These are phyloP conservation scores for Orbicella faveolata DNA, from an alignment of 64 coral and sea anemone species.

Conservation along the genomic window DNA sequence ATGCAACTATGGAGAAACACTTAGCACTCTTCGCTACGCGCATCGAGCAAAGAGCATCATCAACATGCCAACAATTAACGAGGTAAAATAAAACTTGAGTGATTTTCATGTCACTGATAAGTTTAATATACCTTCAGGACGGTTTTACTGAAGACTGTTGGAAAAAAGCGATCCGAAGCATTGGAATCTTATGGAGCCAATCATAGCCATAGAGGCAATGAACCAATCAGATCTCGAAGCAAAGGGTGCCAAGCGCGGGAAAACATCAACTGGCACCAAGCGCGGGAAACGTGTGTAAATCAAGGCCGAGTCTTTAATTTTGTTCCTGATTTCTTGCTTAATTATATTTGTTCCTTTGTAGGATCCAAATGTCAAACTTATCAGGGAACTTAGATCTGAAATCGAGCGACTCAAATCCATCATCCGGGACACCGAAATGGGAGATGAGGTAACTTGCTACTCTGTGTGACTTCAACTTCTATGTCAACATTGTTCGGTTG, in stretches of 20 bases:
- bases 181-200: no score
- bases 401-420: slow-evolving; percentile 84
- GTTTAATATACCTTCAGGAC: no score
- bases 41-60: slow-evolving; percentile 97
- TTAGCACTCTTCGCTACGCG: slow-evolving; percentile 91
- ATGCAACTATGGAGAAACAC: slow-evolving; percentile 91
- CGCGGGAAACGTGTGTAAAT: neutral
- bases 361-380: slow-evolving; percentile 98
- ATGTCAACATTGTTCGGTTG: neutral
- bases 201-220: no score
- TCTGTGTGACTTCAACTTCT: neutral
- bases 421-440: slow-evolving; percentile 47
- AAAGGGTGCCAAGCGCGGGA: neutral
- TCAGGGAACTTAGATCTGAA: slow-evolving; percentile 87
- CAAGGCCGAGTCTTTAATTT: neutral
- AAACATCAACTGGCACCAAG: neutral
- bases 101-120: neutral
- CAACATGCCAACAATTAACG: slow-evolving; percentile 91
- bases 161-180: no score
- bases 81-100: slow-evolving; percentile 45
- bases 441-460: neutral
- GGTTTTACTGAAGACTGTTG: no score
- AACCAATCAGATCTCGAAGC: neutral
- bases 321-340: neutral
- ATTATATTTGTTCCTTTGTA: slow-evolving; percentile 2